Conservation (phyloP, 2,113 vertebrate species). For the Nothoprocta perdicaria region DNA sequence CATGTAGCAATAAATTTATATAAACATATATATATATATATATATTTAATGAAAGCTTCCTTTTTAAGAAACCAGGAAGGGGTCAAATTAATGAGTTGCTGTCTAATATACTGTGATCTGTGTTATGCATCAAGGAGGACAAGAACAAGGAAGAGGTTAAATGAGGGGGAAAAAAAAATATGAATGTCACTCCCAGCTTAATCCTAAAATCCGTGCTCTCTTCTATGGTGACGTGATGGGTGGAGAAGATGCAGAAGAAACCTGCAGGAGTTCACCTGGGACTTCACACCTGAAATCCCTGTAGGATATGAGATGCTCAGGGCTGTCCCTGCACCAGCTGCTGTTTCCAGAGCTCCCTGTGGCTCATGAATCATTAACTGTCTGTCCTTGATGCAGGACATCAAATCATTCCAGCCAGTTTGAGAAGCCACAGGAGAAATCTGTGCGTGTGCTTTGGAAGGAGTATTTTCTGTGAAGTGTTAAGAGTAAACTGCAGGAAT, state of each 20-base stretch:
- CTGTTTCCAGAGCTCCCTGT: not conserved
- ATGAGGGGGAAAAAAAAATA: not conserved
- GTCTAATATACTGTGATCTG: not conserved
- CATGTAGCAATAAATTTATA: not conserved
- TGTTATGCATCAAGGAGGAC: not conserved
- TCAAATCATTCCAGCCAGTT: not conserved
- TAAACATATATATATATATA: too few species aligned
- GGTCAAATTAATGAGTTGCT: not conserved
- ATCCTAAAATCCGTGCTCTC: not conserved
- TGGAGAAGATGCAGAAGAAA: not conserved
- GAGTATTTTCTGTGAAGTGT: not conserved
- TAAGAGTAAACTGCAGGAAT: not conserved
- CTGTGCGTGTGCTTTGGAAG: not conserved
- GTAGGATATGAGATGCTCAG: not conserved
- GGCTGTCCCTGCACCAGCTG: not conserved
- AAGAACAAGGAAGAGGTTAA: not conserved
- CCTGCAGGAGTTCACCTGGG: not conserved
- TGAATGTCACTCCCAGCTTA: fast-evolving
- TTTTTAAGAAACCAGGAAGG: too few species aligned
- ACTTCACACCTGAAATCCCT: not conserved
- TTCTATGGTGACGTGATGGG: not conserved
- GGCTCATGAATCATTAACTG: not conserved
- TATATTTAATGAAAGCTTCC: not conserved
- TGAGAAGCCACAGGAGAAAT: not conserved
- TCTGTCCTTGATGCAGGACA: not conserved